These are phyloP conservation scores for Meta bourneti DNA, from an alignment of 2,888 invertebrate species.

Conservation along the genomic window DNA sequence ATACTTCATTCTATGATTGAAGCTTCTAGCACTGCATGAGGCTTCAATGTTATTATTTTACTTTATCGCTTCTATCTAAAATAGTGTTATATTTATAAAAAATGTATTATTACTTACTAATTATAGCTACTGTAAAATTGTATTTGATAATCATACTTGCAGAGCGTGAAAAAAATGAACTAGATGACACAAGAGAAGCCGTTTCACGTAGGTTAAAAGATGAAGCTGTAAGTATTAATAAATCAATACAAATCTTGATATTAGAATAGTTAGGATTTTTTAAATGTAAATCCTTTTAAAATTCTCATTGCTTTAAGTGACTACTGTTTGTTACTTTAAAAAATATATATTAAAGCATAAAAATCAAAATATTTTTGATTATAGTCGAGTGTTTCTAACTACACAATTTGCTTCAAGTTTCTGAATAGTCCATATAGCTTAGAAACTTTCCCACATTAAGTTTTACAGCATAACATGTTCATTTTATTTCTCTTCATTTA, in stretches of 20 bases:
- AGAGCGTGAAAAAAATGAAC: slow-evolving; percentile 79
- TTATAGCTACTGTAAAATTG: background rate
- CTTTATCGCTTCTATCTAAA: too few relatives aligned
- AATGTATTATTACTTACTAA: background rate
- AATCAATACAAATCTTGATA: background rate
- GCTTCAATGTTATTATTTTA: too few relatives aligned
- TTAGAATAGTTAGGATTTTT: background rate
- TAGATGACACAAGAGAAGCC: slow-evolving; percentile 79
- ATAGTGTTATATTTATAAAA: background rate
- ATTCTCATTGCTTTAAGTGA: background rate
- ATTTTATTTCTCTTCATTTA: slow-evolving; percentile 13
- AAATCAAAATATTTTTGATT: background rate
- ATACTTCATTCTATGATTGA: too few relatives aligned
- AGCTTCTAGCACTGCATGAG: too few relatives aligned
- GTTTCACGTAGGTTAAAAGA: slow-evolving; percentile 80
- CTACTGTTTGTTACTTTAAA: background rate
- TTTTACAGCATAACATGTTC: background rate
- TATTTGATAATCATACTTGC: background rate
- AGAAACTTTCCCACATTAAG: too few relatives aligned
- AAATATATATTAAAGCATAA: background rate
- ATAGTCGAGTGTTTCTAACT: background rate
- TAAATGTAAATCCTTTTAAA: background rate
- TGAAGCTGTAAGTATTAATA: slow-evolving; percentile 79
- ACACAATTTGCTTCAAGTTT: too few relatives aligned
- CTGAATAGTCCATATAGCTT: too few relatives aligned